Percentiles rank a stretch among this genome's conserved stretches.
phyloP scores from a whole-genome alignment of 2,113 vertebrate species.

The Sorex araneus region DNA sequence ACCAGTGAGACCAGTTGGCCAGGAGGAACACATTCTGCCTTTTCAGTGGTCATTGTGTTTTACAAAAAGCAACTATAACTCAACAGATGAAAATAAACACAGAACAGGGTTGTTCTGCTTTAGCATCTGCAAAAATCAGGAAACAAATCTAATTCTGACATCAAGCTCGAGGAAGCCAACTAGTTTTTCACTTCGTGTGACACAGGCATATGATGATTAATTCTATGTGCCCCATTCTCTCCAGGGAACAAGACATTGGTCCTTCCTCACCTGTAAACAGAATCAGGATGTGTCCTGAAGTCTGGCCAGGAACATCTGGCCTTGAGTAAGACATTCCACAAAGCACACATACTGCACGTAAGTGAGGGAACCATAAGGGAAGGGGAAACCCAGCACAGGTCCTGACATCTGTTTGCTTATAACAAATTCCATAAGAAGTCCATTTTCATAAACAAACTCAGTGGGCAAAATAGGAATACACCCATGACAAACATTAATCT shows the following conservation, averaged over 20 bases:
- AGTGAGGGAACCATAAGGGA: accelerated
- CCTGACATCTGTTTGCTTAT: background rate
- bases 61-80: conserved; percentile 25
- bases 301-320: conserved; percentile 58
- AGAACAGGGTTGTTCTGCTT: conserved; percentile 27
- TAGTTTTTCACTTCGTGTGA: conserved; percentile 62
- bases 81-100: conserved; percentile 59
- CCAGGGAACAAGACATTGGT: conserved; percentile 38
- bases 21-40: background rate
- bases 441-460: background rate
- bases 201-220: conserved; percentile 46
- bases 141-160: conserved; percentile 69
- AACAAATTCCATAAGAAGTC: conserved; percentile 5
- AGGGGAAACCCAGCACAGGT: background rate
- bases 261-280: conserved; percentile 80
- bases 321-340: background rate
- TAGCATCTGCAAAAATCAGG: conserved; percentile 47
- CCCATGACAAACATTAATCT: conserved; percentile 14
- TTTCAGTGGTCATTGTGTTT: conserved; percentile 2
- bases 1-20: background rate
- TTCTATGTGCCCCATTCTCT: background rate
- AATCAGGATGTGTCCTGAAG: conserved; percentile 71
- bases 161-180: conserved; percentile 49
- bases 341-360: background rate
- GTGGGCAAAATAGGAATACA: background rate